Base-by-base conservation (phyloP, 2,888 invertebrate species). In the Uropetala carovei region DNA sequence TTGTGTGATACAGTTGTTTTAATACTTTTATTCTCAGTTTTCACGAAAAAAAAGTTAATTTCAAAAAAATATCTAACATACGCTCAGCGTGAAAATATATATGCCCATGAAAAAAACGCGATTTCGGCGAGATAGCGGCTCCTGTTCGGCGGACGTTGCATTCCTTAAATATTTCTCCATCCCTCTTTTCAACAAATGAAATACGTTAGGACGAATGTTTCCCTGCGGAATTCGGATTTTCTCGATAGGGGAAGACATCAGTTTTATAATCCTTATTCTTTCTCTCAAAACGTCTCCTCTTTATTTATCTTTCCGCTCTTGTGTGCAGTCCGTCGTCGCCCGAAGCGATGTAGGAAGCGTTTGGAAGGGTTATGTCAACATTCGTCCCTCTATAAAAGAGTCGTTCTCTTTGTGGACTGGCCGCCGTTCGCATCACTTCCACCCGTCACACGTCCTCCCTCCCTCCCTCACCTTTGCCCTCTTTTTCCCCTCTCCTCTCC, bases 321-420 rank as follows among this genome's bases (percentile, higher is more conserved):
- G 30, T 30, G 30, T 60, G 89, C 64, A 43, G n/a, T 64, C 64
- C 89, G 43, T 59, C 64, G 89, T 89, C 89, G n/a, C 64, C 43
- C 64, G 64, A 64, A 64, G 89, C 89, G 89, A 89, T 89, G 89
- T 89, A 89, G 64, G 89, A 68, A 89, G 64, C 89, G 64, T 43
- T 89, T 43, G 89, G 89, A 64, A 64, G 64, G 68, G 89, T 64
- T 68, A 60, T 89, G 89, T 89, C 89, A 89, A 89, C 89, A 89
- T 89, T 89, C 89, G 89, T 60, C 89, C 60, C 89, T 30, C n/a
- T 27, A 64, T 64, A 89, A 89, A 89, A 89, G 60, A 60, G 30
- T 64, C 64, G 60, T 89, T 43, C 43, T 43, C 89, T 60, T 43
- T 58, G 22, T 18, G 56, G 18, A 43, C 60, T 30, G 10, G 43